Percentiles rank a stretch among this genome's conserved stretches.
Evolutionary conservation across 2,797 vertebrate genomes (phyloP).

Genomic region (Pipistrellus nathusii): DNA sequence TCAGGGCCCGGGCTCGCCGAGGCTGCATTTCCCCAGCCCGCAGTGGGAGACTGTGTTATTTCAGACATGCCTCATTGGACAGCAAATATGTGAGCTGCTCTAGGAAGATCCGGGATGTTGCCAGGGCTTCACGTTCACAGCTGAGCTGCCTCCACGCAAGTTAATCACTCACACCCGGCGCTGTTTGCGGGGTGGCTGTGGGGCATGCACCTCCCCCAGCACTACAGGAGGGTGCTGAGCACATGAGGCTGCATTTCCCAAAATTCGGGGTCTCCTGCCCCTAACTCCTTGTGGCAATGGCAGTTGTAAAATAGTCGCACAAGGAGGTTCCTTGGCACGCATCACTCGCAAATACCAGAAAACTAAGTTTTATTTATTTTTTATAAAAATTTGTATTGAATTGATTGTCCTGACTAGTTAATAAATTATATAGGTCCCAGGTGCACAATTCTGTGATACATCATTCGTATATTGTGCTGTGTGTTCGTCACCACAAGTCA

Average conservation of each 20-base stretch:
- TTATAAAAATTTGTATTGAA: neutral
- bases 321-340: neutral
- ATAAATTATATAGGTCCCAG: neutral
- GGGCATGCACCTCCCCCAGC: neutral
- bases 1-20: neutral
- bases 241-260: neutral
- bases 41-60: constrained; percentile 14
- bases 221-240: neutral
- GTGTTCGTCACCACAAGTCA: neutral
- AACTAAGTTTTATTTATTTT: neutral
- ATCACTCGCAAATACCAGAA: neutral
- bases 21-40: neutral
- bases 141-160: neutral
- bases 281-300: neutral
- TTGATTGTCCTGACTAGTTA: neutral
- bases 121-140: neutral
- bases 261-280: neutral
- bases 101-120: neutral
- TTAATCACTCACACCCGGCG: neutral
- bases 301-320: neutral
- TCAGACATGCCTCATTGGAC: constrained; percentile 47
- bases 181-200: neutral
- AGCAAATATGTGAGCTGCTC: constrained; percentile 39
- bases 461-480: neutral
- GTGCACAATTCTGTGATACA: neutral